Conservation (phyloP, 2,888 invertebrate genomes). For the Escarpia spicata region DNA sequence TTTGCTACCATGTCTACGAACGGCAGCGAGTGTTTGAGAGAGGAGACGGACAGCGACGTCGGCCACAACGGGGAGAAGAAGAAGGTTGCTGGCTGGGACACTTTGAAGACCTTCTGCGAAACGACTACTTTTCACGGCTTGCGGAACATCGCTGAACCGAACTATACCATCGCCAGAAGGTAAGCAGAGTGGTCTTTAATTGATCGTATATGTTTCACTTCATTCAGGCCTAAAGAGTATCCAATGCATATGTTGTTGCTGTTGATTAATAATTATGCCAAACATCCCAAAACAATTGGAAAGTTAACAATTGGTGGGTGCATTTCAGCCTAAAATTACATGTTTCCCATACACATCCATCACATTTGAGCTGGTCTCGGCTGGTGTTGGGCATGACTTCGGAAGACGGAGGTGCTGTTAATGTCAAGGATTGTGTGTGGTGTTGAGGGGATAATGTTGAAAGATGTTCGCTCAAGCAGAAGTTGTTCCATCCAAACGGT, state of each 20-base stretch:
- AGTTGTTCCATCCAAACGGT: too few species aligned
- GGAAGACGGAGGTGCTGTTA: too few species aligned
- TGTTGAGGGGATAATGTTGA: too few species aligned
- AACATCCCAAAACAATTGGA: not conserved
- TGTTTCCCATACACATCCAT: too few species aligned
- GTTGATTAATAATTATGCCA: not conserved
- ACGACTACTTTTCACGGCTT: constrained; percentile 6
- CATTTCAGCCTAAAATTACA: too few species aligned
- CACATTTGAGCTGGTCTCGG: too few species aligned
- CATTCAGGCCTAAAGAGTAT: not conserved
- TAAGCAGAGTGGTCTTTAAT: not conserved
- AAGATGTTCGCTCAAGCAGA: too few species aligned
- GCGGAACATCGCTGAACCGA: not conserved
- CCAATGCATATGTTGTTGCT: not conserved
- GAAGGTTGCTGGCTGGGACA: not conserved
- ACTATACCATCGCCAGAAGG: not conserved
- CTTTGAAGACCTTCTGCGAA: constrained; percentile 1
- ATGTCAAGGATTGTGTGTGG: too few species aligned
- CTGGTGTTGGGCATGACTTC: too few species aligned
- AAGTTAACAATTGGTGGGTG: not conserved
- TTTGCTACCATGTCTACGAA: not conserved
- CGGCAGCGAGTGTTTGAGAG: not conserved
- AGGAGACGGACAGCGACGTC: not conserved
- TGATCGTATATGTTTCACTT: not conserved
- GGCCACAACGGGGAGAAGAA: not conserved